Evolutionary conservation across 2,797 vertebrate species (phyloP).

Genomic region (Chiloscyllium punctatum): DNA sequence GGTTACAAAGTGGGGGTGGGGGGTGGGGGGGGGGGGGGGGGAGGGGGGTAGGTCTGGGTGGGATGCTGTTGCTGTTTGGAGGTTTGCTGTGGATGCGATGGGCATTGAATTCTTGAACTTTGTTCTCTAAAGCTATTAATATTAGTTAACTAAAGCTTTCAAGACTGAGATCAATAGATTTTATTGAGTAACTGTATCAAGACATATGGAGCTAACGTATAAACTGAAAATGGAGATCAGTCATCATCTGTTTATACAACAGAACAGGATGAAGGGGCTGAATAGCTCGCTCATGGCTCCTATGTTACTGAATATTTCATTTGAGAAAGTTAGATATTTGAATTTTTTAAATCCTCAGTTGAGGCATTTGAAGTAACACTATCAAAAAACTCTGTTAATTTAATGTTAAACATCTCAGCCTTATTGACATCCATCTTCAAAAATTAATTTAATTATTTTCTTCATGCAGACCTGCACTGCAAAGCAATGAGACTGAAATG

Average conservation of each 20-base stretch:
- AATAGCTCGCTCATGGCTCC: not conserved
- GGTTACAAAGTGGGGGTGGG: too few species aligned
- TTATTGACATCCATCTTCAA: not conserved
- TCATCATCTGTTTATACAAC: not conserved
- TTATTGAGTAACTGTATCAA: too few species aligned
- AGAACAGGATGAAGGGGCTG: not conserved
- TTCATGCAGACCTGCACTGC: not conserved
- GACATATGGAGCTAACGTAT: too few species aligned
- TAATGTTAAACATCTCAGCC: not conserved
- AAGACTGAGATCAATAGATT: too few species aligned
- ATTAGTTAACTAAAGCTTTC: too few species aligned
- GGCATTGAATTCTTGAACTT: too few species aligned
- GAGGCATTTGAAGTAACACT: not conserved
- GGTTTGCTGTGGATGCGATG: too few species aligned
- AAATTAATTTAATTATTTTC: not conserved
- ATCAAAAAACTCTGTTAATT: not conserved
- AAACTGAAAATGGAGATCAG: not conserved
- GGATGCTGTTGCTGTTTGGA: too few species aligned
- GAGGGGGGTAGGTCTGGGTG: too few species aligned
- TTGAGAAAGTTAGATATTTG: not conserved
- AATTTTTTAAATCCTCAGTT: not conserved
- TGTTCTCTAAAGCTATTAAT: too few species aligned
- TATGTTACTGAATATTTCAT: not conserved
- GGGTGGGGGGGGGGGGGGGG: too few species aligned
- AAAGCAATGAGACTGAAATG: slow-evolving; percentile 2